These are phyloP conservation scores for Ophion slaviceki DNA, from an alignment of 2,888 invertebrate genomes.

Conservation along the genomic window DNA sequence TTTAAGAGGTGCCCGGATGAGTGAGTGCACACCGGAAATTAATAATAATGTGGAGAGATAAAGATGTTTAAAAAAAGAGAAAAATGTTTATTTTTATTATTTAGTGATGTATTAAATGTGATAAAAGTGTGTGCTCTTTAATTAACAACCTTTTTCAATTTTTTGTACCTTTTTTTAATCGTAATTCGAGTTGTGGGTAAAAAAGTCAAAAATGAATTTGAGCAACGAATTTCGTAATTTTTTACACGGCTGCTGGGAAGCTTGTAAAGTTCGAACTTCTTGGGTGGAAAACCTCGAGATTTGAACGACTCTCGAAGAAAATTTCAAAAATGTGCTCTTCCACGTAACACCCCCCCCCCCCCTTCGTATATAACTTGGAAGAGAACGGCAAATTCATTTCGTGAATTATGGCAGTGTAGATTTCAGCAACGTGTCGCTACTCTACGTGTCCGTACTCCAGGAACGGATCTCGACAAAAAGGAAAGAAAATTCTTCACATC, in stretches of 20 bases:
- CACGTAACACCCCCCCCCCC: not conserved
- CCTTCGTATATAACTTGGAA: not conserved
- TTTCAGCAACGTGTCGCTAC: conserved; percentile 34
- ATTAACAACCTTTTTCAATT: no score
- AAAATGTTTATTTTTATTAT: no score
- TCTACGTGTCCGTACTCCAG: conserved; percentile 19
- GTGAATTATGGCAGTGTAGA: conserved; percentile 59
- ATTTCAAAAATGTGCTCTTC: not conserved
- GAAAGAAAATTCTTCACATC: conserved; percentile 8
- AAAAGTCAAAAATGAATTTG: not conserved
- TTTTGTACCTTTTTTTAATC: no score
- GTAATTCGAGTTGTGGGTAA: no score
- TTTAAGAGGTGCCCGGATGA: no score
- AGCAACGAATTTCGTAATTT: not conserved
- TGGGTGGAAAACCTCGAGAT: not conserved
- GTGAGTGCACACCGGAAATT: not conserved
- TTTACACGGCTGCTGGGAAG: not conserved
- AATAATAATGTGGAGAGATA: not conserved
- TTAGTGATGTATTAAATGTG: no score
- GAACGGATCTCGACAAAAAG: conserved; percentile 1
- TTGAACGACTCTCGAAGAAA: not conserved
- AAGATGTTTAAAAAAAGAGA: not conserved
- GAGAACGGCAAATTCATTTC: conserved; percentile 23
- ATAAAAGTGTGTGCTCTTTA: no score
- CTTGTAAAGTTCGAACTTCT: not conserved